Conservation (phyloP, 1,140 invertebrate species). For the Bombyx mandarina region DNA sequence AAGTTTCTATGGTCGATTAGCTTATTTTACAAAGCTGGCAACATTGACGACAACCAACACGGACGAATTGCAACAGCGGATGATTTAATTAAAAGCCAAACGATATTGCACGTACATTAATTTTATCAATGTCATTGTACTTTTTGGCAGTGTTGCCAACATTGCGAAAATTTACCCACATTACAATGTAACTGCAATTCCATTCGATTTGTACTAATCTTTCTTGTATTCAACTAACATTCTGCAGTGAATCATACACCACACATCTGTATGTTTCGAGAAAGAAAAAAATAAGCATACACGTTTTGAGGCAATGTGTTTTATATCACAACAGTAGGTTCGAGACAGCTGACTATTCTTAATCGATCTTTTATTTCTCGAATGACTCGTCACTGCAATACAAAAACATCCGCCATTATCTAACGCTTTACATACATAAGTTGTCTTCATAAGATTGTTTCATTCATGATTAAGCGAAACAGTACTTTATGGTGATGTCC, state of each 20-base stretch:
- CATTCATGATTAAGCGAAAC: no score
- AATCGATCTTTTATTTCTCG: no score
- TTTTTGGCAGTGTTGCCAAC: slow-evolving; percentile 25
- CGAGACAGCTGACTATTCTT: no score
- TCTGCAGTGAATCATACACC: slow-evolving; percentile 23
- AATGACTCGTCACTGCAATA: no score
- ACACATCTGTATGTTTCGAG: background rate
- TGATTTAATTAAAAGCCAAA: slow-evolving; percentile 8
- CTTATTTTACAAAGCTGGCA: slow-evolving; percentile 29
- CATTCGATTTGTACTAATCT: slow-evolving; percentile 23
- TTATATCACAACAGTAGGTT: no score
- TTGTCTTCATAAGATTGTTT: no score
- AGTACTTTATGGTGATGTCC: background rate
- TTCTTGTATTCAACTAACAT: slow-evolving; percentile 22
- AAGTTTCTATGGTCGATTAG: slow-evolving; percentile 8
- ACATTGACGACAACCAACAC: slow-evolving; percentile 38
- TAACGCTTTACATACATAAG: no score
- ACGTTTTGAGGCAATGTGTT: no score
- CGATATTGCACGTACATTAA: slow-evolving; percentile 19
- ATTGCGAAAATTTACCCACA: background rate
- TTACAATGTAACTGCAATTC: slow-evolving; percentile 21
- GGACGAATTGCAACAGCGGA: slow-evolving; percentile 22
- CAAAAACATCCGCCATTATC: no score
- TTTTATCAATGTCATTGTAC: slow-evolving; percentile 24
- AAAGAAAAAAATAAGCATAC: no score